A percentile compares a stretch with the other conserved stretches of the same genome.
Conservation (phyloP, 2,888 invertebrate species). For the Drosophila demipolita region DNA sequence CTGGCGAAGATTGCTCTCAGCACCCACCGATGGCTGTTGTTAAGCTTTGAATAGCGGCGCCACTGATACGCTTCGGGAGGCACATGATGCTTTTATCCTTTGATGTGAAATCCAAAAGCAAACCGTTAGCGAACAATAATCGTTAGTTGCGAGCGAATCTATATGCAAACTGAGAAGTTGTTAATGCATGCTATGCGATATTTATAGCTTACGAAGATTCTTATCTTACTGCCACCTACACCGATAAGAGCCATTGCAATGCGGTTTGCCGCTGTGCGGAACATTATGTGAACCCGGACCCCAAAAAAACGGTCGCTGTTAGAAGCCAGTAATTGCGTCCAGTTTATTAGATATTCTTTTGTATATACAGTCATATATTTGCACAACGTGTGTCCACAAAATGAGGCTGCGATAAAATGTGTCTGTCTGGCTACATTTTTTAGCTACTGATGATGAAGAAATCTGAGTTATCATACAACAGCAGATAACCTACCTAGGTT, state of each 20-base stretch:
- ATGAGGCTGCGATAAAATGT: constrained; percentile 63
- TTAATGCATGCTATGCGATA: constrained; percentile 42
- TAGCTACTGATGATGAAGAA: constrained; percentile 46
- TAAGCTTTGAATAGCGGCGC: constrained; percentile 68
- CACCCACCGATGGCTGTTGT: constrained; percentile 66
- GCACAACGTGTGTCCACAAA: constrained; percentile 80
- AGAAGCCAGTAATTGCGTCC: constrained; percentile 28
- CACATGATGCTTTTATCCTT: constrained; percentile 64
- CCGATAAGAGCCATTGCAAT: constrained; percentile 39
- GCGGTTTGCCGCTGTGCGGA: constrained; percentile 53
- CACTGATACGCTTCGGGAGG: constrained; percentile 68
- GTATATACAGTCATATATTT: constrained; percentile 60
- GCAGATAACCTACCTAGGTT: constrained; percentile 49
- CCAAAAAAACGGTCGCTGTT: neutral
- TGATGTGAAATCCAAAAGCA: constrained; percentile 3
- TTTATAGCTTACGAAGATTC: constrained; percentile 54
- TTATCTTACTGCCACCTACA: constrained; percentile 47
- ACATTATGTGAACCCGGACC: constrained; percentile 38
- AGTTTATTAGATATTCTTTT: constrained; percentile 32
- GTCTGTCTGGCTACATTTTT: constrained; percentile 36
- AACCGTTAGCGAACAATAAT: neutral
- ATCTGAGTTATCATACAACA: constrained; percentile 38
- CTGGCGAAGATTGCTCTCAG: neutral
- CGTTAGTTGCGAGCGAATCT: constrained; percentile 24
- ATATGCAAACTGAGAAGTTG: constrained; percentile 56